Percentiles rank a stretch among this genome's conserved stretches.
Conservation (phyloP, 2,888 invertebrate species). For the Eristalis tenax region DNA sequence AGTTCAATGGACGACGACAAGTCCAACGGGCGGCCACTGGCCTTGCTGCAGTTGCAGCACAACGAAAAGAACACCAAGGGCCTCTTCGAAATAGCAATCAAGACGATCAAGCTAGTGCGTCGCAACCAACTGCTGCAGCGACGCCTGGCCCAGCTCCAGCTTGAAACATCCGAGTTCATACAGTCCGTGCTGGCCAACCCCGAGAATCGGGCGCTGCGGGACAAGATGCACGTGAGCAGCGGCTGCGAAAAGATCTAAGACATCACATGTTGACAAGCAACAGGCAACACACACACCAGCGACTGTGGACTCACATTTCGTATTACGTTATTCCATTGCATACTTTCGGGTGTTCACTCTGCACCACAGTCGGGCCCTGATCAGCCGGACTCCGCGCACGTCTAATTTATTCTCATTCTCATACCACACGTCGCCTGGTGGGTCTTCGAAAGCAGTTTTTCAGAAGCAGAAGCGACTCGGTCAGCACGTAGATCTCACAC, state of each 20-base stretch:
- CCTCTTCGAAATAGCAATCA: slow-evolving; percentile 85
- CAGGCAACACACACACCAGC: background rate
- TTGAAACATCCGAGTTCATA: slow-evolving; percentile 85
- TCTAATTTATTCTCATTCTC: slow-evolving; percentile 55
- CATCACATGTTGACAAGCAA: slow-evolving; percentile 40
- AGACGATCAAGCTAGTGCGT: slow-evolving; percentile 85
- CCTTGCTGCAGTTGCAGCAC: slow-evolving; percentile 60
- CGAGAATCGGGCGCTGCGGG: slow-evolving; percentile 78
- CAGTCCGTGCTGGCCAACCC: slow-evolving; percentile 84
- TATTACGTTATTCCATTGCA: slow-evolving; percentile 49
- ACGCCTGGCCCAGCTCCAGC: slow-evolving; percentile 84
- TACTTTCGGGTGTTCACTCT: slow-evolving; percentile 72
- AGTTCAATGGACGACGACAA: slow-evolving; percentile 55
- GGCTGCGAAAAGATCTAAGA: slow-evolving; percentile 48
- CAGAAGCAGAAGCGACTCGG: background rate
- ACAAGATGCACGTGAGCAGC: slow-evolving; percentile 73
- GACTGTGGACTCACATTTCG: background rate
- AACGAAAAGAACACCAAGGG: slow-evolving; percentile 79
- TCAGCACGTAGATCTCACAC: background rate
- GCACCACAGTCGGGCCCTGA: background rate
- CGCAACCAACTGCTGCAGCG: slow-evolving; percentile 85
- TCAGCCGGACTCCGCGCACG: background rate
- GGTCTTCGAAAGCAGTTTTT: background rate
- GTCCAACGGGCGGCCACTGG: slow-evolving; percentile 25
- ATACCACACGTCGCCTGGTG: background rate